Evolutionary conservation across 2,888 invertebrate genomes (phyloP), one percentile per base, ranked within the genome.

Genomic region (Smittia aterrima): DNA sequence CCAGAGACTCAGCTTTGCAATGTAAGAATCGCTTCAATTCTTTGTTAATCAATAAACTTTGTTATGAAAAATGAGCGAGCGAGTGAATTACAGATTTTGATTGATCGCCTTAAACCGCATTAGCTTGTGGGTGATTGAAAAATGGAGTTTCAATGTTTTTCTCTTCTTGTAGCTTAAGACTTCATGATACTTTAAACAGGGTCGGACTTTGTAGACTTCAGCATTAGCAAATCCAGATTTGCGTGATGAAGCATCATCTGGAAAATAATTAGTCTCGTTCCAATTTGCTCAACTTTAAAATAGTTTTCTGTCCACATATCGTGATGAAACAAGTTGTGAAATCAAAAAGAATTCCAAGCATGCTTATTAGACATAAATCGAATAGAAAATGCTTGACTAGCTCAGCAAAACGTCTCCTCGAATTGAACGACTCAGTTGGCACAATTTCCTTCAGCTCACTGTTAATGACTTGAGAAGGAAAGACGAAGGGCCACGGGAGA

Each of bases 71-170:
- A 72, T 71, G 58, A 71, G 58, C 62, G 27, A 70, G 27, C 13
- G 58, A 38, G 32, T 62, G 24, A 70, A 67, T 27, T 58, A 22
- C 58, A 18, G 38, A 32, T 13, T 72, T 38, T 62, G 72, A 72
- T 72, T 72, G 72, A 72, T 72, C 62, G 53, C 22, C 27, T 22
- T 11, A 62, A 70, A 27, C 16, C 64, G 64, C 64, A 64, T 70
- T 70, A 40, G 38, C 54, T 72, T 18, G 72, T 72, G 72, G 72
- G 72, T 72, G 72, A 72, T 40, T 72, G 72, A 72, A 72, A 38
- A 72, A 72, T 72, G 32, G 72, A 32, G 7, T 70, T 24, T 70
- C 25, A 24, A 47, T 70, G 40, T 70, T 64, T 64, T 16, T 40
- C 67, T 16, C 41, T 6, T 67, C 16, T 66, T 32, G n/a, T 20